Evolutionary conservation across 1,140 invertebrate genomes (phyloP).

Genomic region (Drosophila prosaltans): DNA sequence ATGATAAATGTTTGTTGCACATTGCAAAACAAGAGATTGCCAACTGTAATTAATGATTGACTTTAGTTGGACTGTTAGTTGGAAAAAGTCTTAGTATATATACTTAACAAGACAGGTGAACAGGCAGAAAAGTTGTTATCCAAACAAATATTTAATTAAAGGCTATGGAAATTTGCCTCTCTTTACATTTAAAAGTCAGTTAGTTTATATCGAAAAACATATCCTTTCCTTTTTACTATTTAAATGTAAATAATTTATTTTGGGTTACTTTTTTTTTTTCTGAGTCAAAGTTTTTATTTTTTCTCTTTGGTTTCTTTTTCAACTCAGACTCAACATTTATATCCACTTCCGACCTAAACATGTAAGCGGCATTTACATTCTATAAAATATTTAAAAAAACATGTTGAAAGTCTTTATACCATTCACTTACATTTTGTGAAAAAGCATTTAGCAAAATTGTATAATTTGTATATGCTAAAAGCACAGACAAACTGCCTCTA

Average conservation of each 20-base stretch:
- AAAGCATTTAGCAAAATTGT: constrained; percentile 52
- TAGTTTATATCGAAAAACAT: no score
- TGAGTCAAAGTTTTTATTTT: no score
- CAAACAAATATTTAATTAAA: neutral
- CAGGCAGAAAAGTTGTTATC: neutral
- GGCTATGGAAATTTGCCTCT: neutral
- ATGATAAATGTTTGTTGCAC: constrained; percentile 68
- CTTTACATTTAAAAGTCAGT: no score
- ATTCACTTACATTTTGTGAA: constrained; percentile 7
- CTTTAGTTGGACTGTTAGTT: neutral
- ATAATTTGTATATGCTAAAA: constrained; percentile 48
- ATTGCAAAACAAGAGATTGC: constrained; percentile 54
- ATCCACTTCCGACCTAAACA: no score
- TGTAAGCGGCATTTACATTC: no score
- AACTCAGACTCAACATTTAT: no score
- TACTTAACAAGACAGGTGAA: neutral
- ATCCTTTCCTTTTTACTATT: no score
- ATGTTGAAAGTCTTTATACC: constrained; percentile 16
- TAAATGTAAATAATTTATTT: no score
- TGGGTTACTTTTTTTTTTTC: no score
- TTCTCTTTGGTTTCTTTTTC: no score
- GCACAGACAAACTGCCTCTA: constrained; percentile 12
- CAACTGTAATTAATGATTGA: constrained; percentile 56
- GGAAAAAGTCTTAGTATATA: neutral
- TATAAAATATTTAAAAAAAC: no score